A percentile compares a stretch with the other conserved stretches of the same genome.
Evolutionary conservation across 2,113 vertebrate genomes (phyloP).

Genomic region (Neodontobutis hainanensis): DNA sequence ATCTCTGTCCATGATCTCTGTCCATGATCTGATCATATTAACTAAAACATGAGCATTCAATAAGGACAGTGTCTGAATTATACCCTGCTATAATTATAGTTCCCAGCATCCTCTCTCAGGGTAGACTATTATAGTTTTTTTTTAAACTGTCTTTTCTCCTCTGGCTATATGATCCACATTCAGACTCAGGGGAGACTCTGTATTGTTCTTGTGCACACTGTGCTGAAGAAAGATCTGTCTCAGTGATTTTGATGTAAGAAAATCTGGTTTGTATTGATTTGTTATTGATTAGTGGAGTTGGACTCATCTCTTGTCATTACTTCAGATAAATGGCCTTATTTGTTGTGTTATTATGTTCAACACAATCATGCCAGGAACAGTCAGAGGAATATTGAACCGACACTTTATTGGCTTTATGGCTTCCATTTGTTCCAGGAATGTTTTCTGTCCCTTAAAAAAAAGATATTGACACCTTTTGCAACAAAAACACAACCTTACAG

Average conservation of each 20-base stretch:
- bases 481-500: constrained; percentile 17
- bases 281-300: constrained; percentile 67
- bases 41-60: constrained; percentile 55
- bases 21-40: constrained; percentile 64
- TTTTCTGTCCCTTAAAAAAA: constrained; percentile 45
- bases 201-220: constrained; percentile 69
- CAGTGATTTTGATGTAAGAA: constrained; percentile 79
- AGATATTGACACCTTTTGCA: constrained; percentile 45
- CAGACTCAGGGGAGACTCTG: constrained; percentile 54
- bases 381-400: constrained; percentile 75
- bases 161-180: constrained; percentile 53
- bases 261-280: constrained; percentile 78
- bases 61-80: constrained; percentile 49
- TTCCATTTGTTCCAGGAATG: constrained; percentile 69
- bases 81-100: constrained; percentile 59
- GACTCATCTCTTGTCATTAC: constrained; percentile 75
- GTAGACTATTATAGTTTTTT: constrained; percentile 29
- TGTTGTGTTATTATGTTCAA: constrained; percentile 81
- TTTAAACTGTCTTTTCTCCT: constrained; percentile 45
- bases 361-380: constrained; percentile 75
- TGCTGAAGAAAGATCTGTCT: constrained; percentile 70
- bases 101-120: constrained; percentile 59
- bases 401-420: constrained; percentile 71
- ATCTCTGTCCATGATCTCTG: constrained; percentile 61
- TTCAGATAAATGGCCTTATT: constrained; percentile 77